Evolutionary conservation across 2,797 vertebrate genomes (phyloP), one percentile per base, ranked within the genome.

Genomic region (Pseudochromis fuscus): DNA sequence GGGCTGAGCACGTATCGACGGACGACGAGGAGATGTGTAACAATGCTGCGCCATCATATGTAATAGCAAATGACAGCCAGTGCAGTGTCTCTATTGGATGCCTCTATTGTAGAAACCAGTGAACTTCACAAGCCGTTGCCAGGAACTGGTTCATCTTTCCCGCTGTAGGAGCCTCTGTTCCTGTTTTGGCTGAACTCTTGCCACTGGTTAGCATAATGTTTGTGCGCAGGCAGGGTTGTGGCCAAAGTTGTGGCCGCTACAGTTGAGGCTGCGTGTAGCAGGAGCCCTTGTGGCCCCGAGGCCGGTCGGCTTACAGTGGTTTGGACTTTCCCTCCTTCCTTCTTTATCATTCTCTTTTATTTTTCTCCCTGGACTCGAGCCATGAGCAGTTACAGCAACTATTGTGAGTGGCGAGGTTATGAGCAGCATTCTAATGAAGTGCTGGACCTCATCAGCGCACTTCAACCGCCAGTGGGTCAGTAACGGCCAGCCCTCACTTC

Each of bases 1-100:
- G 7, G 72, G 78, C 67, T 50, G 28, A 70, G 85, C 42, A 72
- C 61, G 67, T 77, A 88, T 85, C 58, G 63, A 77, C 55, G 88
- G 86, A 67, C 76, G 81, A 85, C 68, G 77, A 77, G 68, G 51
- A 76, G 77, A 86, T 63, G 85, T 81, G 86, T 61, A 85, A 89
- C 84, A 87, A 83, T 75, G 77, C 74, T 31, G 77, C 59, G 64
- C 74, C 86, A 50, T 89, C 74, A 61, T 58, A 77, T 77, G 67
- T 92, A 91, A 94, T 83, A 75, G 72, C 77, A 80, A 45, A 78
- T 84, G 91, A 93, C 90, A 91, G 82, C 75, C 85, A 69, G 57
- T 55, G 21, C 58, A 45, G 28, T 15, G 68, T 87, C 67, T n/a
- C n/a, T n/a, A n/a, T n/a, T 67, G 60, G 61, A 84, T 50, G 49